Base-by-base conservation (phyloP, 2,888 invertebrate species). In the Drosophila formosana region DNA sequence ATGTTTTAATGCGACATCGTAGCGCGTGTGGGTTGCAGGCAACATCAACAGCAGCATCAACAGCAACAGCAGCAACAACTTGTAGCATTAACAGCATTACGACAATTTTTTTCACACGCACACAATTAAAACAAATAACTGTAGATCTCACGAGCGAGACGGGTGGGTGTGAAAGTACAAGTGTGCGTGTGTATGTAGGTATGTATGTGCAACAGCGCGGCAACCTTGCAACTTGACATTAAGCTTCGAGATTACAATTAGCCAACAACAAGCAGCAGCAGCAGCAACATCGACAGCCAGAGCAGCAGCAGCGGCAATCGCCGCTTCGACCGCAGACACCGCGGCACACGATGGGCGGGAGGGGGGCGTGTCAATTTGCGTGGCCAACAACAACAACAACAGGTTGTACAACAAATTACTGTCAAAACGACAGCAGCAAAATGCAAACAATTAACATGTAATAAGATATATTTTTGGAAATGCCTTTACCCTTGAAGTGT, bases 221-320 rank as follows among this genome's bases (percentile, higher is more conserved):
- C 71, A 82, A 73, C 86, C 82, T 77, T 77, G 82, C 80, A 82
- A 75, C 80, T 66, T 84, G 80, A 79, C 85, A 80, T 82, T 86
- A 85, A 84, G 80, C 71, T 60, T 49, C 11, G 18, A 70, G 66
- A 72, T 70, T 57, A 76, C 70, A 81, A 80, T 67, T 65, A 72
- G 53, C 56, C 67, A 75, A 62, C 61, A 60, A 26, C 50, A 46
- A 64, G 32, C 52, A 41, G 28, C 58, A 65, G 9, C n/a, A n/a
- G n/a, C 25, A 39, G 18, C 18, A 18, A 18, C 18, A 18, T 18
- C 18, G 18, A 18, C 18, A 18, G 18, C 18, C 18, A 18, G 18
- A 43, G 32, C 57, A 51, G 51, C 50, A 32, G 28, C 46, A 55
- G n/a, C 57, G 53, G 51, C 56, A 53, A 28, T 49, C 23, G 39